Conservation (phyloP, 2,888 invertebrate species). For the Pseudococcus viburni region DNA sequence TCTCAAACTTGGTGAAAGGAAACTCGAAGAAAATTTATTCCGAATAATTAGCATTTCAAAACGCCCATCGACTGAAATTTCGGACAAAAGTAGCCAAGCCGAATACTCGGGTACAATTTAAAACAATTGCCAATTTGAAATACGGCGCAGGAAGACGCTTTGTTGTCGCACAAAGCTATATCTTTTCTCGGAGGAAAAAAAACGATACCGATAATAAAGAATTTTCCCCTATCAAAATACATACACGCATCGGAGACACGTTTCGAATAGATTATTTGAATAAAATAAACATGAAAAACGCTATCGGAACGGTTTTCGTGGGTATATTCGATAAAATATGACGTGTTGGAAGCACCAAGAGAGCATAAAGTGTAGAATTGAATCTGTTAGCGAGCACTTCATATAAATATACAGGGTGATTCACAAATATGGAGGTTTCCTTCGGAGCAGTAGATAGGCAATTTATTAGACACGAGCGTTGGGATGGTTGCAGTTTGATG, state of each 20-base stretch:
- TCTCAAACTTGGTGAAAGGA: neutral
- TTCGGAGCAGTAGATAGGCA: neutral
- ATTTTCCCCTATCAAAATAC: neutral
- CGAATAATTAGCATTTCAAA: neutral
- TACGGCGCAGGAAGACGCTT: conserved; percentile 8
- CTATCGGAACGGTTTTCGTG: neutral
- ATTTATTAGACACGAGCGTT: too few relatives aligned
- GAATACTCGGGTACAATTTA: neutral
- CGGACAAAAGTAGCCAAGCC: neutral
- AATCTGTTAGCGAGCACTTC: conserved; percentile 16
- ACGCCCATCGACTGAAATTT: neutral
- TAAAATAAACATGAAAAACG: conserved; percentile 16
- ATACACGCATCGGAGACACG: neutral
- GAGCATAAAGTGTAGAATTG: conserved; percentile 11
- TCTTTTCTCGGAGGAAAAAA: neutral
- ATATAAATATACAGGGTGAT: neutral
- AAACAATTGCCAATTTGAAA: neutral
- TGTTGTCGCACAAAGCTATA: neutral
- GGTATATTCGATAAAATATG: conserved; percentile 15
- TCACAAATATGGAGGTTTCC: neutral
- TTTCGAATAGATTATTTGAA: conserved; percentile 7
- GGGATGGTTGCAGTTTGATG: too few relatives aligned
- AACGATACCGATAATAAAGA: conserved; percentile 10
- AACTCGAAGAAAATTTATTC: conserved; percentile 1
- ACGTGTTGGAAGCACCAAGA: neutral